Conservation (phyloP, 2,888 invertebrate genomes). For the Chouioia cunea region DNA sequence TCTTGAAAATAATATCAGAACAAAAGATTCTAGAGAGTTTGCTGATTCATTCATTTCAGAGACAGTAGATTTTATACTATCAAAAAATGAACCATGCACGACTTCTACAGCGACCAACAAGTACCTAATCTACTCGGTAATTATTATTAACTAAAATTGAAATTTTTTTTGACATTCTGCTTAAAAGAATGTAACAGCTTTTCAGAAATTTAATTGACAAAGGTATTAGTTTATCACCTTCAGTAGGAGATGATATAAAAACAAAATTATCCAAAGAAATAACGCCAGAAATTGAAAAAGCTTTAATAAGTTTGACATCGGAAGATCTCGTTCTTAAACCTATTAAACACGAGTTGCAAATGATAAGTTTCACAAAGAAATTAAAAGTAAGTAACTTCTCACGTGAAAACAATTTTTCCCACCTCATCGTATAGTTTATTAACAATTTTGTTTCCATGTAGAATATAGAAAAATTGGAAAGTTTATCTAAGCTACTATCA, state of each 20-base stretch:
- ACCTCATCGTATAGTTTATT: neutral
- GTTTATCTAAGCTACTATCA: neutral
- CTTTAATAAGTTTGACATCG: slow-evolving; percentile 30
- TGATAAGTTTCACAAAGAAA: too few species aligned
- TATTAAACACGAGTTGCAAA: neutral
- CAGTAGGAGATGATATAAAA: slow-evolving; percentile 34
- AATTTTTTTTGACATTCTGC: neutral
- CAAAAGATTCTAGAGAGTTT: neutral
- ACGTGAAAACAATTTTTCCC: neutral
- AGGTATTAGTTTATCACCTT: slow-evolving; percentile 42
- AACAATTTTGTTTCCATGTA: slow-evolving; percentile 7
- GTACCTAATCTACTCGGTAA: slow-evolving; percentile 19
- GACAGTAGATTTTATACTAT: neutral
- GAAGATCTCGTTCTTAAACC: slow-evolving; percentile 31
- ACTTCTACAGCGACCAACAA: neutral
- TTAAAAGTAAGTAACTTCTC: too few species aligned
- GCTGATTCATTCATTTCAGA: slow-evolving; percentile 25
- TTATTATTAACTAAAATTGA: neutral
- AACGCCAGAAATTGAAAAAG: neutral
- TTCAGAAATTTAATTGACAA: slow-evolving; percentile 34
- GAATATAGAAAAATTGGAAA: slow-evolving; percentile 25
- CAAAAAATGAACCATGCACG: neutral
- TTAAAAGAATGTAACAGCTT: slow-evolving; percentile 31
- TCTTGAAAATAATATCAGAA: neutral
- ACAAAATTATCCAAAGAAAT: neutral